Base-by-base conservation (phyloP, 2,113 vertebrate genomes). In the Haemorhous mexicanus region DNA sequence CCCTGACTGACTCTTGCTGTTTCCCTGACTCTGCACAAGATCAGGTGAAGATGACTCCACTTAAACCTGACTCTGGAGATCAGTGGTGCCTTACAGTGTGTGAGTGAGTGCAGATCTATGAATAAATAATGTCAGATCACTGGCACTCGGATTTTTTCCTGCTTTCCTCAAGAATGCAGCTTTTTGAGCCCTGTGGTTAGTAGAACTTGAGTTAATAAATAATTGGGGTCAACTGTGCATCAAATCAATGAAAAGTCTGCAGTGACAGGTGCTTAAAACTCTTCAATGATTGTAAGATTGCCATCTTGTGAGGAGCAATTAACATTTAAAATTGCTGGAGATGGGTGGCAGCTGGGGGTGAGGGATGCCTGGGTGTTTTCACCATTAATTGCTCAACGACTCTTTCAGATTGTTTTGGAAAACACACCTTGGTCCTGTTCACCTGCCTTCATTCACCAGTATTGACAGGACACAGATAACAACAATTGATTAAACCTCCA, bases 111-210 rank as follows among this genome's bases (percentile, higher is more conserved):
- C 35, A 47, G 23, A 28, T 33, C 18, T 5, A 21, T 58, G 44
- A 88, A n/a, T 69, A 85, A 92, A 32, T 52, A 26, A 53, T 17
- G n/a, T 4, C 83, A 78, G 28, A 30, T 49, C 14, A 7, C 27
- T 50, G 23, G 8, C n/a, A 52, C 2, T 39, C 1, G 0, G 28
- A 3, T 20, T 56, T 84, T 58, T 75, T 10, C 3, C 32, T 23
- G 12, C 20, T 74, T 67, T 49, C 53, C 62, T 85, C 33, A 59
- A 46, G 49, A 91, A 56, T 21, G 27, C 37, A 78, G 86, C 46
- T 44, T 61, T 82, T 35, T 33, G 66, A 90, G 37, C 28, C 6
- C 6, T 3, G 7, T 63, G n/a, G 32, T 46, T 64, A 24, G 20
- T 15, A 67, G 56, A 85, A 44, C 15, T 88, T 8, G 44, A 35